A percentile compares a stretch with the other conserved stretches of the same genome.
These are phyloP conservation scores for Myoxocephalus aenaeus DNA, from an alignment of 2,797 vertebrate genomes.

Conservation along the genomic window DNA sequence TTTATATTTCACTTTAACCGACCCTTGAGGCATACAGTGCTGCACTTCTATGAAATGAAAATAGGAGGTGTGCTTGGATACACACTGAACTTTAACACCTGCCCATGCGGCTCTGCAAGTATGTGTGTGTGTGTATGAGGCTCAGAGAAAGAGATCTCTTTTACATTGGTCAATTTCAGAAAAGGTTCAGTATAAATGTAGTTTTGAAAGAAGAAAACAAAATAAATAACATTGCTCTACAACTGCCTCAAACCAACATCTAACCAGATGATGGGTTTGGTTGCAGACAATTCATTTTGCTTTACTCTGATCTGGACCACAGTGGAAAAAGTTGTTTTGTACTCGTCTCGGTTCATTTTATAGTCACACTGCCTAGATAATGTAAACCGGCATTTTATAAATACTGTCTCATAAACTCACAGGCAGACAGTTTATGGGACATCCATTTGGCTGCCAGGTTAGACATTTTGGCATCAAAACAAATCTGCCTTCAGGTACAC, in stretches of 20 bases:
- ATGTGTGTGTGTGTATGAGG: too few species aligned
- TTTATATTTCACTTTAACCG: too few species aligned
- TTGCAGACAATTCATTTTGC: not conserved
- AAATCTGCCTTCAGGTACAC: slow-evolving; percentile 11
- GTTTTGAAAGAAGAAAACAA: not conserved
- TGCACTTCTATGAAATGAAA: too few species aligned
- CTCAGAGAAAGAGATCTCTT: too few species aligned
- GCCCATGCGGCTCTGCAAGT: too few species aligned
- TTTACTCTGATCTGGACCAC: not conserved
- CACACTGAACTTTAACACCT: too few species aligned
- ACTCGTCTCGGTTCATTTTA: not conserved
- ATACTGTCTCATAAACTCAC: slow-evolving; percentile 5
- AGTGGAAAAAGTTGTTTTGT: not conserved
- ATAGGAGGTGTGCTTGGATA: too few species aligned
- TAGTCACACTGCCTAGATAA: not conserved
- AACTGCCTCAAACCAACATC: not conserved
- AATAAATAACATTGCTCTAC: not conserved
- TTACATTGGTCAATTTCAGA: too few species aligned
- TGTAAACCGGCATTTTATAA: slow-evolving; percentile 20
- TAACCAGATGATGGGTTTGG: not conserved
- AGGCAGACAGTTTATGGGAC: not conserved
- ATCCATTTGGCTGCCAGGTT: not conserved
- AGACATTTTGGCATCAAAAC: slow-evolving; percentile 18
- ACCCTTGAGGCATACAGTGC: too few species aligned
- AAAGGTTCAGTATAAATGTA: not conserved